Percentiles rank a stretch among this genome's conserved stretches.
These are phyloP conservation scores for Mnemiopsis leidyi DNA, from an alignment of 37 sponge, comb jelly and placozoan species.

Conservation along the genomic window DNA sequence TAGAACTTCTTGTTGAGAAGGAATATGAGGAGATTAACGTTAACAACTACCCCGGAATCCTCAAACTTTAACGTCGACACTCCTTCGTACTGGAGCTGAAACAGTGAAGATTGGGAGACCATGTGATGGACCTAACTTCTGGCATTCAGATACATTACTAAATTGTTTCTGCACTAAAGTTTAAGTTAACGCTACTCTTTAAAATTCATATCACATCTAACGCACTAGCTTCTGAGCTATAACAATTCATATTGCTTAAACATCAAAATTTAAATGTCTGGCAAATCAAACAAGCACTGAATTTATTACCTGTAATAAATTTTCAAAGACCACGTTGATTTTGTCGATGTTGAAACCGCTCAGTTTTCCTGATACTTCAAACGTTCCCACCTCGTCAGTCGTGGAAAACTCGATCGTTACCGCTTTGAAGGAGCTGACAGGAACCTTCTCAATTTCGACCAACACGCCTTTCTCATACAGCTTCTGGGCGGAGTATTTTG, in stretches of 20 bases:
- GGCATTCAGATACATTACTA: too few relatives aligned
- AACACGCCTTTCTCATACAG: constrained; percentile 92
- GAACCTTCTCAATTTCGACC: constrained; percentile 91
- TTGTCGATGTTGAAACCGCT: constrained; percentile 89
- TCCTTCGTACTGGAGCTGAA: constrained; percentile 96
- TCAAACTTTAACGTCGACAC: constrained; percentile 95
- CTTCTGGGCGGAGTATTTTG: constrained; percentile 88
- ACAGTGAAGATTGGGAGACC: too few relatives aligned
- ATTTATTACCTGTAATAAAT: constrained; percentile 78
- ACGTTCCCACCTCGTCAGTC: constrained; percentile 79
- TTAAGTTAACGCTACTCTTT: too few relatives aligned
- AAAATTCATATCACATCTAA: too few relatives aligned
- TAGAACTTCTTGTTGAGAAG: constrained; percentile 99
- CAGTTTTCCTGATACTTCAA: constrained; percentile 92
- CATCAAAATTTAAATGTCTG: too few relatives aligned
- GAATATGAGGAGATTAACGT: constrained; percentile 94
- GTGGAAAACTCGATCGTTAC: constrained; percentile 87
- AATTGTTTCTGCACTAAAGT: too few relatives aligned
- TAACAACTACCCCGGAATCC: constrained; percentile 81
- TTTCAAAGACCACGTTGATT: constrained; percentile 85
- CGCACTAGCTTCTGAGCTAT: too few relatives aligned
- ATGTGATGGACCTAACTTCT: too few relatives aligned
- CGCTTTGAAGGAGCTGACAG: constrained; percentile 80
- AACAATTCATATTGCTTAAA: too few relatives aligned
- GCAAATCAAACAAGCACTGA: too few relatives aligned